Percentiles rank a stretch among this genome's conserved stretches.
phyloP scores from a whole-genome alignment of 2,797 vertebrate genomes.

The Dromococcyx pavoninus region DNA sequence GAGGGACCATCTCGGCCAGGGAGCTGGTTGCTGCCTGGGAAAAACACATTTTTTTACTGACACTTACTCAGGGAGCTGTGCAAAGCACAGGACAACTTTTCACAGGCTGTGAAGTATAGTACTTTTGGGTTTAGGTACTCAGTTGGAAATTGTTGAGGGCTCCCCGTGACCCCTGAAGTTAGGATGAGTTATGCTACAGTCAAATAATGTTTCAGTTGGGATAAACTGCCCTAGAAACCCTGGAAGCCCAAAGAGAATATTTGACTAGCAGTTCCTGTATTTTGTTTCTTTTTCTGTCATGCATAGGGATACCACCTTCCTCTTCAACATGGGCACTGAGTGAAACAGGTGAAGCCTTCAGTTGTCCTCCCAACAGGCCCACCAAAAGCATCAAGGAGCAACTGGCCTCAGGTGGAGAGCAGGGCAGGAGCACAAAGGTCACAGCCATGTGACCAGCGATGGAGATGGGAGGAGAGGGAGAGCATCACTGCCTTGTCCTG shows the following conservation, averaged over 20 bases:
- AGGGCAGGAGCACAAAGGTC: neutral
- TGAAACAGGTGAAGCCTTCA: neutral
- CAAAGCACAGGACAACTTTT: neutral
- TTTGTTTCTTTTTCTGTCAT: neutral
- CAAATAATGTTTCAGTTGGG: neutral
- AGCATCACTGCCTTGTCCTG: accelerated
- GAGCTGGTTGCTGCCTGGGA: neutral
- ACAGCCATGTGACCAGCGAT: accelerated
- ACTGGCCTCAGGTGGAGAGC: neutral
- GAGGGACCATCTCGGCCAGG: neutral
- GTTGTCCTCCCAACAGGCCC: accelerated
- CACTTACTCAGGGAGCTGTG: neutral
- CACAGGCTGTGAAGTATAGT: neutral
- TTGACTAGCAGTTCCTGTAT: neutral
- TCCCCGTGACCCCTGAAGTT: neutral
- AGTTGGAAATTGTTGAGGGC: neutral
- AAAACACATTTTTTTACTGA: accelerated
- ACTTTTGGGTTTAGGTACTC: neutral
- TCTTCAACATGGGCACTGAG: accelerated
- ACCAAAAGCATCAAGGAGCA: neutral
- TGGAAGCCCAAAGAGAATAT: neutral
- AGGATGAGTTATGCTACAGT: neutral
- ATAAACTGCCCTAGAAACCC: neutral
- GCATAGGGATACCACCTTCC: neutral
- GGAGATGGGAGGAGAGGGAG: neutral